Conservation (phyloP, 1,140 invertebrate species). For the Drosophila athabasca region DNA sequence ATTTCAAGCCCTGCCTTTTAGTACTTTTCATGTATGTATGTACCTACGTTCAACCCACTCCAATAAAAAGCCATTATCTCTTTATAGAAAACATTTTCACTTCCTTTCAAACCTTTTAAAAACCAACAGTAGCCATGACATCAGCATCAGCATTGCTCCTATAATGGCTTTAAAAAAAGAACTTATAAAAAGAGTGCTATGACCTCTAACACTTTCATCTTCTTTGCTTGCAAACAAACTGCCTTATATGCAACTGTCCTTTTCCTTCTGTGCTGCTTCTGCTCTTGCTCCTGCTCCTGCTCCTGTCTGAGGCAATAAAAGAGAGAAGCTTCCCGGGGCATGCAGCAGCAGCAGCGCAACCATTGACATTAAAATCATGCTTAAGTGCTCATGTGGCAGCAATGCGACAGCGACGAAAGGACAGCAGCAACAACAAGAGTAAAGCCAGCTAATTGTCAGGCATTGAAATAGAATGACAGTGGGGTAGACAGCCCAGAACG, state of each 20-base stretch:
- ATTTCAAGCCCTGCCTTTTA: too few species aligned
- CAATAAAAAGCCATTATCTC: too few species aligned
- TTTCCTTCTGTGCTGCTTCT: constrained; percentile 12
- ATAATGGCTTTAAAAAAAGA: constrained; percentile 38
- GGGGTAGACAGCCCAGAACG: constrained; percentile 29
- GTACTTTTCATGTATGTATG: too few species aligned
- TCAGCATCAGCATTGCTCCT: neutral
- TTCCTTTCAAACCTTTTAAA: too few species aligned
- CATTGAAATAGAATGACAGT: constrained; percentile 65
- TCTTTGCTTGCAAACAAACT: constrained; percentile 61
- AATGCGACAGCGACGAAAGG: constrained; percentile 59
- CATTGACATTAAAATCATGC: constrained; percentile 83
- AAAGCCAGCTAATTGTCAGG: constrained; percentile 63
- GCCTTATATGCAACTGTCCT: constrained; percentile 31
- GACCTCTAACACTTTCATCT: constrained; percentile 77
- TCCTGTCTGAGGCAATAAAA: constrained; percentile 48
- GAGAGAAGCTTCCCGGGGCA: constrained; percentile 23
- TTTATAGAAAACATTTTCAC: too few species aligned
- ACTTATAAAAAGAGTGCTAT: constrained; percentile 55
- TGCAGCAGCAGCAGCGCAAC: constrained; percentile 47
- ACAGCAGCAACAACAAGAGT: constrained; percentile 29
- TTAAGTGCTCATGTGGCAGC: constrained; percentile 78
- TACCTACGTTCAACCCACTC: too few species aligned
- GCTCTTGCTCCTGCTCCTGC: constrained; percentile 21
- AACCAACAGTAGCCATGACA: neutral